phyloP scores from a whole-genome alignment of 2,888 invertebrate genomes.

The Sisyra terminalis region DNA sequence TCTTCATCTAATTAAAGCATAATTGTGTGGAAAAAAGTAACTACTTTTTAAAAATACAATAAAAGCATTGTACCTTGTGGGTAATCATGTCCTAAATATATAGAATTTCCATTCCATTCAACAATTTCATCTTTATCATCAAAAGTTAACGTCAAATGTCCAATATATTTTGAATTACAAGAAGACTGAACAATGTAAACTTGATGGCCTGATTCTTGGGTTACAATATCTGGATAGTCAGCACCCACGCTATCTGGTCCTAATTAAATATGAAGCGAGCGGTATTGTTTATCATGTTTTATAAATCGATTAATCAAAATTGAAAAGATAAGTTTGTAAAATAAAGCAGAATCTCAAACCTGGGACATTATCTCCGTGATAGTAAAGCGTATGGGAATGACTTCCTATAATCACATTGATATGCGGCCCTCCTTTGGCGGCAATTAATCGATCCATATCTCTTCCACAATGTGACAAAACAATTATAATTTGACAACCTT shows the following conservation, averaged over 20 bases:
- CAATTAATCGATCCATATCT: constrained; percentile 47
- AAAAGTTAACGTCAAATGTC: constrained; percentile 55
- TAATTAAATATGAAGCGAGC: background rate
- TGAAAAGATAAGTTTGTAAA: too few relatives aligned
- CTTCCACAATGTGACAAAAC: constrained; percentile 73
- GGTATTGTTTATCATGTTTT: too few relatives aligned
- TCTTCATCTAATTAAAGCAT: constrained; percentile 31
- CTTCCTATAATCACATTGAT: constrained; percentile 76
- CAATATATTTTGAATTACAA: constrained; percentile 59
- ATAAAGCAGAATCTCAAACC: constrained; percentile 1
- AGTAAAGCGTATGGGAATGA: constrained; percentile 68
- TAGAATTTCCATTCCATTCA: constrained; percentile 54
- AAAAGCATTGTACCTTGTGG: constrained; percentile 31
- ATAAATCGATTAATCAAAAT: too few relatives aligned
- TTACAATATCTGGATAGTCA: constrained; percentile 54
- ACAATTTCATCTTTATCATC: constrained; percentile 46
- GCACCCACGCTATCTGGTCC: constrained; percentile 39
- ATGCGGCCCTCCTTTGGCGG: constrained; percentile 40
- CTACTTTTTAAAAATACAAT: too few relatives aligned
- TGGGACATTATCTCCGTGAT: constrained; percentile 30
- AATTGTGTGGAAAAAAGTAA: too few relatives aligned
- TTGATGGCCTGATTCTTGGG: constrained; percentile 32
- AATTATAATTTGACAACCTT: constrained; percentile 60
- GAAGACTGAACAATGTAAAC: constrained; percentile 57
- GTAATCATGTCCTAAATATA: constrained; percentile 44